Percentiles rank a stretch among this genome's conserved stretches.
Conservation (phyloP, 2,888 invertebrate species). For the Zygogramma bicolorata region DNA sequence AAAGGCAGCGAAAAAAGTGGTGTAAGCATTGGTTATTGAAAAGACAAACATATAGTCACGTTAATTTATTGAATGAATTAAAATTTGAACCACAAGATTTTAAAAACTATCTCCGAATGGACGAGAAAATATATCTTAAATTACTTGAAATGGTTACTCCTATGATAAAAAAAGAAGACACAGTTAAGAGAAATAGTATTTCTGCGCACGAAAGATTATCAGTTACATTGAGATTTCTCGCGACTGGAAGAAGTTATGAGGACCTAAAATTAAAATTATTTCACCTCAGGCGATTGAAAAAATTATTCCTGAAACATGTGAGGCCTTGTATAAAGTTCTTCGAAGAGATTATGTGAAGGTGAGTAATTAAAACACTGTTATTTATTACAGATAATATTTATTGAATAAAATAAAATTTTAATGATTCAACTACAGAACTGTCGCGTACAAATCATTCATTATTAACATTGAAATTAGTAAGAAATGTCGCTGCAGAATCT, state of each 20-base stretch:
- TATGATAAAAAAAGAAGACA: constrained; percentile 17
- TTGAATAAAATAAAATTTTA: too few species aligned
- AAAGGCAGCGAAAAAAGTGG: constrained; percentile 20
- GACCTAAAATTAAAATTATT: constrained; percentile 19
- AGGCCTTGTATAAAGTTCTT: constrained; percentile 16
- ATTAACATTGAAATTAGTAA: too few species aligned
- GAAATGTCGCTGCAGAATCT: too few species aligned
- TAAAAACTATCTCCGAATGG: constrained; percentile 24
- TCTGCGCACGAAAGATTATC: background rate
- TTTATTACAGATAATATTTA: too few species aligned
- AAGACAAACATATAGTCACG: constrained; percentile 14
- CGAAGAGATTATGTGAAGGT: too few species aligned
- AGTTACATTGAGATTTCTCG: background rate
- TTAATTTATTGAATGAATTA: constrained; percentile 21
- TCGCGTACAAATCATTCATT: too few species aligned
- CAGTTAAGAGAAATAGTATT: constrained; percentile 13
- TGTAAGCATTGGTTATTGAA: constrained; percentile 22
- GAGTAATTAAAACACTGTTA: too few species aligned
- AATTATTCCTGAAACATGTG: constrained; percentile 9
- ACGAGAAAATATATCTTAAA: constrained; percentile 22
- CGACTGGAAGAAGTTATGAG: too few species aligned
- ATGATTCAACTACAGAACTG: too few species aligned
- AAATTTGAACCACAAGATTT: constrained; percentile 24
- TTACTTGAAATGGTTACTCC: constrained; percentile 21
- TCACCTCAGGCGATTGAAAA: background rate